Evolutionary conservation across 2,888 invertebrate species (phyloP).

Genomic region (Teleiodes luculella): DNA sequence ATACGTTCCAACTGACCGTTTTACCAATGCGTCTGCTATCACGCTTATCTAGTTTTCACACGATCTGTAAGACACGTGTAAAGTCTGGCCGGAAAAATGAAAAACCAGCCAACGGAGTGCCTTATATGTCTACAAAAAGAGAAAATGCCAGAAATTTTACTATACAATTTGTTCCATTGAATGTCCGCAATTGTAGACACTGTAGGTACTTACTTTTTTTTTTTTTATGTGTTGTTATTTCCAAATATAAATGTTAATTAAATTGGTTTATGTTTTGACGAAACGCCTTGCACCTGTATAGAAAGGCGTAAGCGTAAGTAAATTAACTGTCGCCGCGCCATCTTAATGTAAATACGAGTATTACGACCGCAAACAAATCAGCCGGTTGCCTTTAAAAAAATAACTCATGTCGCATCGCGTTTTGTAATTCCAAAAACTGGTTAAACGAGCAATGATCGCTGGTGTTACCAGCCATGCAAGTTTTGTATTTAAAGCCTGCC

Average conservation of each 20-base stretch:
- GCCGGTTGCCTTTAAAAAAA: background rate
- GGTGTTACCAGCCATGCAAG: background rate
- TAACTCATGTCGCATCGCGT: conserved; percentile 1
- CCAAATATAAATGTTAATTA: background rate
- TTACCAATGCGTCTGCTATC: background rate
- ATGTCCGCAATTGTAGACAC: too few relatives aligned
- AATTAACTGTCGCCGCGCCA: background rate
- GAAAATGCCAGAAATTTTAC: too few relatives aligned
- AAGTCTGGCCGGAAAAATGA: background rate
- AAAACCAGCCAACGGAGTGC: too few relatives aligned
- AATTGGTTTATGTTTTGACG: background rate
- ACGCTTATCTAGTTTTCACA: background rate
- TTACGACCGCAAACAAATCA: conserved; percentile 7
- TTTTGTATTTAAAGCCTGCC: background rate
- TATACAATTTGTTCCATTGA: too few relatives aligned
- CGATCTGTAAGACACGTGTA: background rate
- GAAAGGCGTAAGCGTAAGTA: background rate
- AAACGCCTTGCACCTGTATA: background rate
- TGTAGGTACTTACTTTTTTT: too few relatives aligned
- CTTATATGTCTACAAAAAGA: too few relatives aligned
- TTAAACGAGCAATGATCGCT: background rate
- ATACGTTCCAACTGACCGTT: conserved; percentile 11
- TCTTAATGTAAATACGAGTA: background rate
- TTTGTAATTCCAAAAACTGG: conserved; percentile 15
- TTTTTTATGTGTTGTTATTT: too few relatives aligned